Base-by-base conservation (phyloP, 1,140 invertebrate genomes). In the Hyphantria cunea region DNA sequence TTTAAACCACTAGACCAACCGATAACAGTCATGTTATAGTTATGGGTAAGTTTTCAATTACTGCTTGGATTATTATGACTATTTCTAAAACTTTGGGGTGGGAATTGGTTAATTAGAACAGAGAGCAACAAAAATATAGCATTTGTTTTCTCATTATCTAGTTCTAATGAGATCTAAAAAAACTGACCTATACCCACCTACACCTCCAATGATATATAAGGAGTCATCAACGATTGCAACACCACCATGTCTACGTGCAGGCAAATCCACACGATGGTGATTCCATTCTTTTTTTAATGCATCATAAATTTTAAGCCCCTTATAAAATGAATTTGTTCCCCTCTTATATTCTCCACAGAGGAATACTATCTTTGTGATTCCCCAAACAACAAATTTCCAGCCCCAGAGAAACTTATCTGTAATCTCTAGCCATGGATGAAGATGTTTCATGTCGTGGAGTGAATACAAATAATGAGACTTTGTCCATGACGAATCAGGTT, bases 101-200 rank as follows among this genome's bases (percentile, higher is more conserved):
- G n/a, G n/a, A n/a, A n/a, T n/a, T n/a, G n/a, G n/a, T n/a, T n/a
- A 3, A 25, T 25, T 25, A 25, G 17, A 25, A 25, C 17, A 1
- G 1, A 25, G 17, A 25, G 5, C 17, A 25, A 25, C 5, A 25
- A 25, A 25, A 3, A 25, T 25, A 25, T 25, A n/a, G n/a, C n/a
- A n/a, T n/a, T n/a, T 25, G 17, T 25, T 5, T 25, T 25, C 17
- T 25, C 17, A 25, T 25, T 3, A 25, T 25, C 17, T 25, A 25
- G 17, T 25, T 5, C 17, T 5, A 25, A 25, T 25, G 17, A 25
- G 17, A 5, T 25, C 17, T 1, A 25, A 25, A 25, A n/a, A 25
- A 73, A 82, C 78, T 76, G 50, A 89, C 86, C 86, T 86, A 76
- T 76, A 86, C 37, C 72, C 80, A 71, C 84, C 84, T 64, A 88